These are phyloP conservation scores for Rhea americana DNA, from an alignment of 2,113 vertebrate species.

Conservation along the genomic window DNA sequence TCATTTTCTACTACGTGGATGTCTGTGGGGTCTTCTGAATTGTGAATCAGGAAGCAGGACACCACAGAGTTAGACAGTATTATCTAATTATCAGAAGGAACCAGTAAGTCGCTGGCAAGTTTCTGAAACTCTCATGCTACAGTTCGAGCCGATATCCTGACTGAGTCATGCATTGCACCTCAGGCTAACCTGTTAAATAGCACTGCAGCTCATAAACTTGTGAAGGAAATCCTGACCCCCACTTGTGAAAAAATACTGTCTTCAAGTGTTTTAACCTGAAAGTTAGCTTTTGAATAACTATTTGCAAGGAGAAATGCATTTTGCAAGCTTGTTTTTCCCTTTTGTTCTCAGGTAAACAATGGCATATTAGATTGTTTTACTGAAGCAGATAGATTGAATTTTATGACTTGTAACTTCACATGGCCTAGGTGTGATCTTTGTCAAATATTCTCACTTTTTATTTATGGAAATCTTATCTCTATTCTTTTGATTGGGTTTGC, in stretches of 20 bases:
- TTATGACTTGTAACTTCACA: background rate
- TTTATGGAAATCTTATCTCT: background rate
- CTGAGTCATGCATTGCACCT: background rate
- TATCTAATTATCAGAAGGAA: background rate
- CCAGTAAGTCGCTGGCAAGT: background rate
- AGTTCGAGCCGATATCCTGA: background rate
- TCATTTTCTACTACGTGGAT: background rate
- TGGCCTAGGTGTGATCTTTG: background rate
- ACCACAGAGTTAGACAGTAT: background rate
- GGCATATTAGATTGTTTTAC: background rate
- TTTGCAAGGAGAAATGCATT: background rate
- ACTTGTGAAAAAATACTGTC: background rate
- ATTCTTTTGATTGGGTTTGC: background rate
- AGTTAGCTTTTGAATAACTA: background rate
- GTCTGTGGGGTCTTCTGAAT: background rate
- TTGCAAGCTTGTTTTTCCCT: background rate
- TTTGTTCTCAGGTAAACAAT: background rate
- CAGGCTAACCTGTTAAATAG: background rate
- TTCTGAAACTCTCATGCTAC: background rate
- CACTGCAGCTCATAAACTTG: background rate
- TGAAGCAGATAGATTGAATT: background rate
- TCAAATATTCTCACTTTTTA: background rate
- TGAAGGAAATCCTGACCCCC: background rate
- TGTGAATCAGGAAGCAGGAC: background rate
- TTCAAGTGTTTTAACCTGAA: background rate